phyloP scores from a whole-genome alignment of 1,140 invertebrate species.

The Rhopalosiphum padi region DNA sequence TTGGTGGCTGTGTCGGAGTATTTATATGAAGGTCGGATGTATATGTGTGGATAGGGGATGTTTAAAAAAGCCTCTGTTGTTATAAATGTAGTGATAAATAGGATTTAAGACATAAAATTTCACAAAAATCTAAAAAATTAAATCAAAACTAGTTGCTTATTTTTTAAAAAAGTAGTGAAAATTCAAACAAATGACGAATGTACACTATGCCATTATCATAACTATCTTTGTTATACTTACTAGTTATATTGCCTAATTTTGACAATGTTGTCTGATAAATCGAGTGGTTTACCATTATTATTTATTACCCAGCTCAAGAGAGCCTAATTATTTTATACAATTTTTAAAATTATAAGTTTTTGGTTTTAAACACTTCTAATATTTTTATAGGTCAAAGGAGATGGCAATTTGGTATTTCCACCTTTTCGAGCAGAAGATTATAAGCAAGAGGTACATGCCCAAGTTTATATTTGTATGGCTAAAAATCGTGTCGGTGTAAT shows the following conservation, averaged over 20 bases:
- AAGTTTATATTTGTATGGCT: constrained; percentile 90
- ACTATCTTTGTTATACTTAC: neutral
- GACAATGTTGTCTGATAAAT: neutral
- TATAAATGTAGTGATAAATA: no score
- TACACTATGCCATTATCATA: neutral
- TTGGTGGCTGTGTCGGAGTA: no score
- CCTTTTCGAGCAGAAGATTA: constrained; percentile 93
- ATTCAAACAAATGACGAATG: neutral
- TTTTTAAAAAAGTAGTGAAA: no score
- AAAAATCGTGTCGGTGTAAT: constrained; percentile 88
- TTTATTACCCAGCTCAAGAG: neutral
- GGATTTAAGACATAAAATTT: no score
- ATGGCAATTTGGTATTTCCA: constrained; percentile 92
- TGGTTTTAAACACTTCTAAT: neutral
- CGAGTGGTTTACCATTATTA: rapidly evolving
- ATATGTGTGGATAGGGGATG: no score
- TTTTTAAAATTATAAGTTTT: neutral
- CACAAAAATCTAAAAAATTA: no score
- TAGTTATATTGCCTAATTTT: neutral
- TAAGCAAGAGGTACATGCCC: constrained; percentile 90
- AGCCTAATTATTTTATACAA: neutral
- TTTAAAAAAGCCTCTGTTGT: no score
- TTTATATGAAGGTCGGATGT: no score
- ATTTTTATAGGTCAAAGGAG: constrained; percentile 47
- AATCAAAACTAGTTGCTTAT: no score